phyloP scores from a whole-genome alignment of 2,113 vertebrate genomes.

The Danionella cerebrum region DNA sequence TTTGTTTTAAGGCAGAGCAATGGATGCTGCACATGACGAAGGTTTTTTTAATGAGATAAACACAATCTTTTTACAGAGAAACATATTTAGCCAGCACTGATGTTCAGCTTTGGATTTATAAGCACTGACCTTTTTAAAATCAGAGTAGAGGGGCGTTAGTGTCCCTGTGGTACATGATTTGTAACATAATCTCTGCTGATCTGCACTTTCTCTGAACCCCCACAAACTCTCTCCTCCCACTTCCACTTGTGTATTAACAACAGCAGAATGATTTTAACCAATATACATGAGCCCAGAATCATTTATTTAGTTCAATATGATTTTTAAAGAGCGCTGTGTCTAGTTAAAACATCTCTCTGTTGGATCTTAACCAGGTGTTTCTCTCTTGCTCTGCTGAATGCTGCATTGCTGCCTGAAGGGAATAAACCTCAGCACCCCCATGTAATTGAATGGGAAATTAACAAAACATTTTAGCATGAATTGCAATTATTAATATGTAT shows the following conservation, averaged over 20 bases:
- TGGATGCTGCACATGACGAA: no score
- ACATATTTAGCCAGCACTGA: not conserved
- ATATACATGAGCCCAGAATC: slow-evolving; percentile 11
- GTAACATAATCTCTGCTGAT: slow-evolving; percentile 8
- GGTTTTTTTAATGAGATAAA: no score
- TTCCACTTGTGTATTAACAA: slow-evolving; percentile 22
- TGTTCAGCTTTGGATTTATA: not conserved
- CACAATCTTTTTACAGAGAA: no score
- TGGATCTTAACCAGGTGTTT: no score
- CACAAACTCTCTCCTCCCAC: not conserved
- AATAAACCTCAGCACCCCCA: no score
- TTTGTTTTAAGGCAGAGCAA: not conserved
- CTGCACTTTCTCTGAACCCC: not conserved
- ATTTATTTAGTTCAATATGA: not conserved
- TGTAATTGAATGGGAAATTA: no score
- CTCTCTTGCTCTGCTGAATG: no score
- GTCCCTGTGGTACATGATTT: slow-evolving; percentile 2
- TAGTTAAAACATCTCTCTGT: no score
- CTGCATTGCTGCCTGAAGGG: no score
- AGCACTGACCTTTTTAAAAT: not conserved
- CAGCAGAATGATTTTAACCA: slow-evolving; percentile 15
- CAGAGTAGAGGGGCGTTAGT: not conserved
- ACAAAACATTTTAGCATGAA: no score
- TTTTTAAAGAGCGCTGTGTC: no score
- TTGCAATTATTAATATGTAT: no score